These are phyloP conservation scores for Chydorus sphaericus DNA, from an alignment of 2,888 invertebrate genomes.

Conservation along the genomic window DNA sequence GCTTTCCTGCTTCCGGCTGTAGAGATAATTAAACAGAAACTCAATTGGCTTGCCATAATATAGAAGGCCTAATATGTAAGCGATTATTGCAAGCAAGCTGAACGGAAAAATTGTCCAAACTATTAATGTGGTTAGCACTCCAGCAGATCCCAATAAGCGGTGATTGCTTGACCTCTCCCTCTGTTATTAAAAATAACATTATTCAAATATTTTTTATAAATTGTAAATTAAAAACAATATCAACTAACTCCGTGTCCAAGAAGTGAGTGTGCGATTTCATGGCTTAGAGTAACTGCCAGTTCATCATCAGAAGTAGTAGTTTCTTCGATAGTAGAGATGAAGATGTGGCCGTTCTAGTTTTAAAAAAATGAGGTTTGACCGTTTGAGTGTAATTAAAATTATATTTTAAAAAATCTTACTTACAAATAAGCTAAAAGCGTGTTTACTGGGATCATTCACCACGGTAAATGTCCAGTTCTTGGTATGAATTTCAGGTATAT, in stretches of 20 bases:
- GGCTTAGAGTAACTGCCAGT: slow-evolving; percentile 38
- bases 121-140: slow-evolving; percentile 33
- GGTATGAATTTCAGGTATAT: slow-evolving; percentile 31
- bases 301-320: slow-evolving; percentile 40
- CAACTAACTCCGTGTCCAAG: slow-evolving; percentile 36
- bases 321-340: slow-evolving; percentile 39
- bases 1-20: slow-evolving; percentile 37
- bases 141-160: too few species aligned
- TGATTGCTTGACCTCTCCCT: slow-evolving; percentile 4
- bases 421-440: slow-evolving; percentile 41
- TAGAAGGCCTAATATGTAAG: too few species aligned
- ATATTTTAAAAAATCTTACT: slow-evolving; percentile 20
- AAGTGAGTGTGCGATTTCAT: slow-evolving; percentile 44
- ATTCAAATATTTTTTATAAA: neutral
- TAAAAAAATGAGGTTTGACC: slow-evolving; percentile 15
- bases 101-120: too few species aligned
- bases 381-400: slow-evolving; percentile 4
- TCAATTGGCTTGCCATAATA: slow-evolving; percentile 30
- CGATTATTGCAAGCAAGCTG: too few species aligned
- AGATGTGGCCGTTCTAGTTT: slow-evolving; percentile 44
- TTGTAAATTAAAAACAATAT: slow-evolving; percentile 17
- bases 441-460: slow-evolving; percentile 31
- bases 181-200: neutral
- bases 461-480: slow-evolving; percentile 37
- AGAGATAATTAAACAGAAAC: slow-evolving; percentile 36